phyloP scores from a whole-genome alignment of 2,797 vertebrate species.

The Sebastolobus altivelis region DNA sequence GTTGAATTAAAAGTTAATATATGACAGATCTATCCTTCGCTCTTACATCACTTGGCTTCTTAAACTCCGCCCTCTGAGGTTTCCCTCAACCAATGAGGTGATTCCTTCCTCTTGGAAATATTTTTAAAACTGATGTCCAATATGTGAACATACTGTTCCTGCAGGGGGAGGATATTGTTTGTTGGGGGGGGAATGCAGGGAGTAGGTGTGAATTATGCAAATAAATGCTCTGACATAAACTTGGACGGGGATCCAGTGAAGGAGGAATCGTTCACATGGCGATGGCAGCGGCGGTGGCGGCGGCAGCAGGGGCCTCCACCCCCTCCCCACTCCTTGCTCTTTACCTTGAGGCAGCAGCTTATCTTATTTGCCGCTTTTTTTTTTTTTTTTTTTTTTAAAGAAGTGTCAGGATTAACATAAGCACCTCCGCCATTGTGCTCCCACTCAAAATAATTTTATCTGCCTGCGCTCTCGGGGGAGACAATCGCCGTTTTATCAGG shows the following conservation, averaged over 20 bases:
- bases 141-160: constrained; percentile 9
- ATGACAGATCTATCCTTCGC: neutral
- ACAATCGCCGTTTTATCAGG: constrained; percentile 90
- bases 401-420: constrained; percentile 84
- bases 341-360: constrained; percentile 83
- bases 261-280: constrained; percentile 46
- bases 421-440: constrained; percentile 84
- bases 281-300: neutral
- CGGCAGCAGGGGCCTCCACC: neutral
- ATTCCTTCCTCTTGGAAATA: neutral
- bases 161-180: constrained; percentile 52
- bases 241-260: constrained; percentile 69
- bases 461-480: constrained; percentile 64
- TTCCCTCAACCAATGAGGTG: constrained; percentile 9
- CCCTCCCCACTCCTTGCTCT: constrained; percentile 38
- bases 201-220: constrained; percentile 86
- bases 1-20: neutral
- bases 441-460: constrained; percentile 82
- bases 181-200: constrained; percentile 14
- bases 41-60: neutral
- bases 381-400: constrained; percentile 67
- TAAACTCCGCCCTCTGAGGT: constrained; percentile 1
- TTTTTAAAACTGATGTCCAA: constrained; percentile 12
- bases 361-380: constrained; percentile 76
- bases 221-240: constrained; percentile 78